phyloP scores from a whole-genome alignment of 2,888 invertebrate genomes.

The Pyrochroa serraticornis region DNA sequence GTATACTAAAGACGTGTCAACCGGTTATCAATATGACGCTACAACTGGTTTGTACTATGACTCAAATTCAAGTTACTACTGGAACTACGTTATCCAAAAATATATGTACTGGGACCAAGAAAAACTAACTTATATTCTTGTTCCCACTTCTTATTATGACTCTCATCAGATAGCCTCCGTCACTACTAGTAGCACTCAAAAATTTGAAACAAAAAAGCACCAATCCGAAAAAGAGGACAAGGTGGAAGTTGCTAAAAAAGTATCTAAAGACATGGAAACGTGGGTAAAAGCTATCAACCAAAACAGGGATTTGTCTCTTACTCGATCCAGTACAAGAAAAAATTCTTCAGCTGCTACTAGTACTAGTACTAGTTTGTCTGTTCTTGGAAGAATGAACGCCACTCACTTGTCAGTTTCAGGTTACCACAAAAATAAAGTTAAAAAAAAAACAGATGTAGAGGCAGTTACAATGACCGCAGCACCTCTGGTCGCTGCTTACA shows the following conservation, averaged over 20 bases:
- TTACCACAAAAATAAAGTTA: conserved; percentile 20
- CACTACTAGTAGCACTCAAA: conserved; percentile 43
- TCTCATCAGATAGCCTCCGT: conserved; percentile 25
- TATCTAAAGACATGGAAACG: conserved; percentile 92
- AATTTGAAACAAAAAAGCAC: conserved; percentile 67
- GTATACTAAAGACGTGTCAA: conserved; percentile 92
- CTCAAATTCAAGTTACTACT: conserved; percentile 94
- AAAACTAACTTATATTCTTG: conserved; percentile 67
- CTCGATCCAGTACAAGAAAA: conserved; percentile 48
- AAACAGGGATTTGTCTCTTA: conserved; percentile 76
- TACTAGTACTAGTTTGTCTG: conserved; percentile 93
- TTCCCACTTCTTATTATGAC: conserved; percentile 52
- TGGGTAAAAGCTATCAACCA: conserved; percentile 98
- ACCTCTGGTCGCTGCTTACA: conserved; percentile 78
- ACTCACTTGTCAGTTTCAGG: conserved; percentile 22
- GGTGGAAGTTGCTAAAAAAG: conserved; percentile 96
- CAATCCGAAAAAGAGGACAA: conserved; percentile 86
- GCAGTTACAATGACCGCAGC: conserved; percentile 35
- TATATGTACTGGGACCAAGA: conserved; percentile 95
- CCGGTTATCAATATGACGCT: conserved; percentile 96
- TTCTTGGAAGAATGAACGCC: conserved; percentile 77
- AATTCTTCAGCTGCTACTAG: conserved; percentile 86
- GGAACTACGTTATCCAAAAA: conserved; percentile 86
- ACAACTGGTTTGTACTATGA: conserved; percentile 95
- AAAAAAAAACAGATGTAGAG: conserved; percentile 8